These are phyloP conservation scores for Entomyzon cyanotis DNA, from an alignment of 2,113 vertebrate species.

Conservation along the genomic window DNA sequence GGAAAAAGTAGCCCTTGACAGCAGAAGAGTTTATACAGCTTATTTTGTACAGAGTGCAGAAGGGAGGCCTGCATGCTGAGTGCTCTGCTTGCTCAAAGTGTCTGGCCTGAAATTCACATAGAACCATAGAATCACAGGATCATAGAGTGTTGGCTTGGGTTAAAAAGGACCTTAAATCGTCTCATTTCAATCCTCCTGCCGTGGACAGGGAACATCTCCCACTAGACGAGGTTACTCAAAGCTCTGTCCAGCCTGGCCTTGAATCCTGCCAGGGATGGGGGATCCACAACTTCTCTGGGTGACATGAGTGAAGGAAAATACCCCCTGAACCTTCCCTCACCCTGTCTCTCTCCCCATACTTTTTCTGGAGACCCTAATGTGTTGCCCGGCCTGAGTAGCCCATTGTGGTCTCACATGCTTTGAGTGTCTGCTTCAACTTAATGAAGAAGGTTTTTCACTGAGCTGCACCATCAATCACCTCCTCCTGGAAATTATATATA, in stretches of 20 bases:
- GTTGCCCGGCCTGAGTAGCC: background rate
- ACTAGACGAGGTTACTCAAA: background rate
- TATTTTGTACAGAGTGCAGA: background rate
- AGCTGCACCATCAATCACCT: background rate
- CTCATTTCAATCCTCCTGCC: fast-evolving
- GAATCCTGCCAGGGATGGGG: background rate
- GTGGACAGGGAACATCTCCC: background rate
- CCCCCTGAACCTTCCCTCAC: background rate
- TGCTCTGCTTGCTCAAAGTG: background rate
- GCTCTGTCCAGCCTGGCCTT: background rate
- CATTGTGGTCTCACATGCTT: background rate
- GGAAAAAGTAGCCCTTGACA: background rate
- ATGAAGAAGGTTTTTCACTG: background rate
- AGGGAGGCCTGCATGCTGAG: background rate
- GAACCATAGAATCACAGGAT: background rate
- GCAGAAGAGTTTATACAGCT: background rate
- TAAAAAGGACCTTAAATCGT: background rate
- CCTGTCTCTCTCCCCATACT: background rate
- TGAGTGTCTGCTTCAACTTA: background rate
- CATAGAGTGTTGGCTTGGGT: too few species aligned
- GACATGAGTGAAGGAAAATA: background rate
- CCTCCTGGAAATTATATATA: background rate
- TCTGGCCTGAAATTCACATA: background rate
- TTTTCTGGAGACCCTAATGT: background rate
- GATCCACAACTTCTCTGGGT: background rate